Evolutionary conservation across 2,888 invertebrate genomes (phyloP), one percentile per base, ranked within the genome.

Genomic region (Lysandra coridon): DNA sequence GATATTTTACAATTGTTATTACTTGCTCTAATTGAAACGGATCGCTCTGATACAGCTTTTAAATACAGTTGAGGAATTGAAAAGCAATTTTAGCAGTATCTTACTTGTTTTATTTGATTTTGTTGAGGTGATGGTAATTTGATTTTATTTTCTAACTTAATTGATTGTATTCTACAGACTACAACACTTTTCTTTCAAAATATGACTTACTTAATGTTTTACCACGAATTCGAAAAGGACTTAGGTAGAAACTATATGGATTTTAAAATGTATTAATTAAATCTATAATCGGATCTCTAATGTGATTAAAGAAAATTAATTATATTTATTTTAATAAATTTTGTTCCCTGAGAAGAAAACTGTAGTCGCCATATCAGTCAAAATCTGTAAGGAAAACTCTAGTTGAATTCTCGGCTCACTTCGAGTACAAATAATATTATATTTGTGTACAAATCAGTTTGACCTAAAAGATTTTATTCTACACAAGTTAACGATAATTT

Each of bases 1-100:
- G 86, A 87, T 86, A 85, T 86, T 87, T 84, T 81, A 85, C 83
- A 86, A 86, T 86, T 86, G 74, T 78, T 78, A 80, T 79, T 80
- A 79, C 80, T 78, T 69, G 40, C 10, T 44, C 57, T 78, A 76
- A 76, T 76, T 76, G 76, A 53, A 33, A 76, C 33, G 76, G 49
- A 76, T 33, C 14, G 53, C 69, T 23, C 37, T 49, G n/a, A 62
- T 17, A 17, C 2, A 12, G 12, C 30, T 64, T 30, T 64, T 64
- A 64, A 10, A 64, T 37, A 33, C 33, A 37, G 33, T 44, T 44
- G 10, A 44, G 40, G 10, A 44, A 74, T 44, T 74, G n/a, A 6
- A 74, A 1, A 10, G 74, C 7, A 73, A 40, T 14, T 10, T 7
- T n/a, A 49, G 49, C 49, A 0, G 10, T 49, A 10, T 49, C 49